phyloP scores from a whole-genome alignment of 2,113 vertebrate genomes.

The Sturnira hondurensis region DNA sequence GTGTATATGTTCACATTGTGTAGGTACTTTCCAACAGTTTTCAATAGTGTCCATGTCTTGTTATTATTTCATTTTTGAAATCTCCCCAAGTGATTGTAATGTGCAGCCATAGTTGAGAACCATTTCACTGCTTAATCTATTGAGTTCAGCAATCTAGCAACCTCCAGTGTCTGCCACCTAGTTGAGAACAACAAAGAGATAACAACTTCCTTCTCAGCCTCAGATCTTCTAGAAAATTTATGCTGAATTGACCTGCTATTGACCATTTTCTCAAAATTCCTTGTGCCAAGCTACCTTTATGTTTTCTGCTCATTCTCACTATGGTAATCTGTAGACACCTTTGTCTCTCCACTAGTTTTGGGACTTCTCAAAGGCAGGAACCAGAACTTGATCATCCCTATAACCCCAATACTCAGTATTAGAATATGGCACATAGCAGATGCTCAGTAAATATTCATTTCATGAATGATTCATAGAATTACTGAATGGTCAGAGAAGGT shows the following conservation, averaged over 20 bases:
- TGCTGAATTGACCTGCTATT: background rate
- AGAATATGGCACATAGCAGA: background rate
- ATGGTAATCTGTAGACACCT: background rate
- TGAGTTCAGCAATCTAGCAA: background rate
- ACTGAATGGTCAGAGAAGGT: background rate
- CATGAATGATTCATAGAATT: background rate
- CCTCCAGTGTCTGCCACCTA: background rate
- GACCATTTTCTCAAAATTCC: background rate
- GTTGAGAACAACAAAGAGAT: background rate
- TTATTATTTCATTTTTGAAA: conserved; percentile 14
- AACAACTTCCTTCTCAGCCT: background rate
- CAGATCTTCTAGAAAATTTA: background rate
- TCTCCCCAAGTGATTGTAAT: background rate
- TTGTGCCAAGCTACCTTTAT: background rate
- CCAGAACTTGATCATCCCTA: background rate
- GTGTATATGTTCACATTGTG: background rate
- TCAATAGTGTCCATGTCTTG: background rate
- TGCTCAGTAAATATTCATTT: conserved; percentile 10
- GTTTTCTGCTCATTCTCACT: background rate
- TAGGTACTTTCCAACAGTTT: background rate
- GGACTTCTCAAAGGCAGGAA: conserved; percentile 9
- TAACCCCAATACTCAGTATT: background rate
- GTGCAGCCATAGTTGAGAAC: background rate
- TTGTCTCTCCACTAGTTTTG: background rate
- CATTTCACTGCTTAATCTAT: background rate